Evolutionary conservation across 2,797 vertebrate species (phyloP), one percentile per base, ranked within the genome.

Genomic region (Schizopygopsis malacanthus): DNA sequence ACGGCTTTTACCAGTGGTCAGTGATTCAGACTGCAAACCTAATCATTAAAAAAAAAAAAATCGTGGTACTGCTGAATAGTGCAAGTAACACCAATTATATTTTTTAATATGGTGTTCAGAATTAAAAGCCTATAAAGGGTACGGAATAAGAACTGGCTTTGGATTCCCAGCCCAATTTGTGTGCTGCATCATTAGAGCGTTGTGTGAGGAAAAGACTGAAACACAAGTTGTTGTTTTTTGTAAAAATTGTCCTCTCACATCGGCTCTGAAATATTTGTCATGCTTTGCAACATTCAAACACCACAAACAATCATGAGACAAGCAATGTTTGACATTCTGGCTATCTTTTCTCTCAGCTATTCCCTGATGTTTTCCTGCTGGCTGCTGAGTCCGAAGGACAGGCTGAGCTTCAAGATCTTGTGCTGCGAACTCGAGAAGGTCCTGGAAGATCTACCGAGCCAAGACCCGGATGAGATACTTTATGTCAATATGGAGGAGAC

Each of bases 401-500:
- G 97, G 0, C 97, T 97, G 0, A 93, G 93, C 0, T 98, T 98
- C 1, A 91, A 97, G 88, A 91, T 92, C 6, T 92, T 98, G 80
- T 90, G 95, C 85, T 94, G 95, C 11, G 96, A 97, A 91, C 93
- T 98, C 84, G 97, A 98, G 90, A 97, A 96, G 50, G 95, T 95
- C 10, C 91, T 97, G 0, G 96, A 96, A 67, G 95, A 96, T 28
- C 96, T 98, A 59, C 97, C 97, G 0, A 96, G 95, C 41, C 96
- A 96, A 92, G 96, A 96, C 84, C 95, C 97, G 0, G 96, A 97
- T 0, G 97, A 97, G 94, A 97, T 97, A 92, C 94, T 98, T 28
- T 98, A 98, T 4, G 97, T 98, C 90, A 98, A 98, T 93, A 98
- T 98, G 97, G 97, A 98, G 37, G 96, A 97, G 82, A 95, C 96